A percentile compares a stretch with the other conserved stretches of the same genome.
These are phyloP conservation scores for Mycalesis mineus DNA, from an alignment of 2,888 invertebrate genomes.

Conservation along the genomic window DNA sequence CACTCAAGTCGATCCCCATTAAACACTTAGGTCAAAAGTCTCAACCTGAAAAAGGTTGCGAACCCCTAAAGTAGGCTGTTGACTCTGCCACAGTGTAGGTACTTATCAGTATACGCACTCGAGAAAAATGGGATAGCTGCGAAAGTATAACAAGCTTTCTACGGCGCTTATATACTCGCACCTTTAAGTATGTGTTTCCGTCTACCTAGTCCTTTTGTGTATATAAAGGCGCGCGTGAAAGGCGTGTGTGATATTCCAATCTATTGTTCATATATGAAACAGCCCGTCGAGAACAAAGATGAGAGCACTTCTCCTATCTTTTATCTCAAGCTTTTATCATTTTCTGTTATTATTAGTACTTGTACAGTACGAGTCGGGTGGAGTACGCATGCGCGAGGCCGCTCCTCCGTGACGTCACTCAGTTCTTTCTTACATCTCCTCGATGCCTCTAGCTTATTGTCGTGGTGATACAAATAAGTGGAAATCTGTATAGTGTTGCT, in stretches of 20 bases:
- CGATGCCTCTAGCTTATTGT: constrained; percentile 37
- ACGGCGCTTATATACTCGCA: not conserved
- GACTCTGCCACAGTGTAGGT: not conserved
- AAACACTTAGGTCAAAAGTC: constrained; percentile 4
- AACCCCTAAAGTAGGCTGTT: not conserved
- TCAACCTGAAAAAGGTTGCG: not conserved
- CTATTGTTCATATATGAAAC: constrained; percentile 12
- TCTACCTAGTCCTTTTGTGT: not conserved
- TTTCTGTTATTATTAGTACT: constrained; percentile 7
- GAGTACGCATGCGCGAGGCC: constrained; percentile 60
- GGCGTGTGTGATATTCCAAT: not conserved
- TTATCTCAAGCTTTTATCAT: constrained; percentile 11
- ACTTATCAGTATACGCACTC: not conserved
- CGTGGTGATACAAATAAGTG: not conserved
- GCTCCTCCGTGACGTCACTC: constrained; percentile 67
- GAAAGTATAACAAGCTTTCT: not conserved
- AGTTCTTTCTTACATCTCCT: constrained; percentile 52
- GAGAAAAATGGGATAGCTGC: not conserved
- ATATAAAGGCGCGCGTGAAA: constrained; percentile 1
- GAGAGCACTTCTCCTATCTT: constrained; percentile 13
- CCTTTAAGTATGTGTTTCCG: constrained; percentile 1
- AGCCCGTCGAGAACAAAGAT: constrained; percentile 14
- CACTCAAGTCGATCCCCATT: not conserved
- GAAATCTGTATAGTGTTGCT: not conserved
- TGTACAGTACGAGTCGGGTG: not conserved